Evolutionary conservation across 2,113 vertebrate species (phyloP), one percentile per base, ranked within the genome.

Genomic region (Onychorhynchus coronatus): DNA sequence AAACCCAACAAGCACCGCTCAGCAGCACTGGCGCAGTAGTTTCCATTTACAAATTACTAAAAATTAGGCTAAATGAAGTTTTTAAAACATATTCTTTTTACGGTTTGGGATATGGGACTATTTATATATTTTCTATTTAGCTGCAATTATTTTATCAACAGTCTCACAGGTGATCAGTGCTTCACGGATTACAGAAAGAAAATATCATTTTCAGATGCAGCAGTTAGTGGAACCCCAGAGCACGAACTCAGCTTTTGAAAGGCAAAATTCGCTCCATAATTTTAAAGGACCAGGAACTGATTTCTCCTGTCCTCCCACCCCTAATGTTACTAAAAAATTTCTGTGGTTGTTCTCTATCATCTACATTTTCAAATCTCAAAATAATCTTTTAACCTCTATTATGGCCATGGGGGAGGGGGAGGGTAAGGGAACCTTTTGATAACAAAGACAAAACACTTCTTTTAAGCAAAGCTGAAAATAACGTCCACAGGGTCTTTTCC

Each of bases 191-290:
- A 68, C 14, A 6, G 31, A 68, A 83, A 27, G 11, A 23, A 89
- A 76, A 37, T 2, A 4, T 1, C 0, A 11, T 46, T 72, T 83
- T 61, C 71, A 55, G 68, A 71, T 15, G 35, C 27, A 46, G n/a
- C 6, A 0, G 3, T 18, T 31, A 56, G 24, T 1, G n/a, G 49
- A 80, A 41, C 18, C 42, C 18, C 28, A 56, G 67, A 35, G 7
- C n/a, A 30, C 0, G 0, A 20, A 17, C 33, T 5, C 28, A 31
- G 6, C 8, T 73, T 82, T 12, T 47, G 35, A 79, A 65, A 25
- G 24, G 14, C 1, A 6, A 52, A 93, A 55, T 27, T 52, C 12
- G 44, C 19, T 22, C 35, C 9, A 22, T 0, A 4, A 20, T 35
- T 88, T 56, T 55, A 33, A 47, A 71, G 44, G 27, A 28, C 39